Evolutionary conservation across 2,113 vertebrate species (phyloP).

Genomic region (Hoplias malabaricus): DNA sequence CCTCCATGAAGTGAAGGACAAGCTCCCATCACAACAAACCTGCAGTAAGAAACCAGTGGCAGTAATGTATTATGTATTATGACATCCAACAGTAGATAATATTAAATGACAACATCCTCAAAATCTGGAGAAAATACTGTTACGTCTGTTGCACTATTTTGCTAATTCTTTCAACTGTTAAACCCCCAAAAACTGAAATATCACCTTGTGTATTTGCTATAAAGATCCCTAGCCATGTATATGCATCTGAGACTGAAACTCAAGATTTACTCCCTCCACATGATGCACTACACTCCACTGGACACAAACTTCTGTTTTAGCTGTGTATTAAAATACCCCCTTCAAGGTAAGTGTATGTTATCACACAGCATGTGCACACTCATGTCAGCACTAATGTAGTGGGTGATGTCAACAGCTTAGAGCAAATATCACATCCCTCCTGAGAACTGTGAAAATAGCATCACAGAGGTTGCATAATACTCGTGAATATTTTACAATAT

Average conservation of each 20-base stretch:
- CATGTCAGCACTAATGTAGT: background rate
- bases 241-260: background rate
- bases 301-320: background rate
- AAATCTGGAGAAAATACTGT: too few species aligned
- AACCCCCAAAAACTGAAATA: background rate
- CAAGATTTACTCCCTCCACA: background rate
- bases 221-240: background rate
- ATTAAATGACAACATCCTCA: too few species aligned
- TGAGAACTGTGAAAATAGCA: background rate
- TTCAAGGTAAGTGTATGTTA: background rate
- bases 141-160: too few species aligned
- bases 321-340: background rate
- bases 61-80: too few species aligned
- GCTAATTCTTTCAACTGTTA: too few species aligned
- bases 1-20: too few species aligned
- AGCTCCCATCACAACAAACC: too few species aligned
- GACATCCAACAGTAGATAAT: too few species aligned
- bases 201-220: background rate
- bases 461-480: background rate
- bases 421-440: background rate
- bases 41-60: too few species aligned
- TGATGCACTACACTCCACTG: background rate
- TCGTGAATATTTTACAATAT: slow-evolving; percentile 2
- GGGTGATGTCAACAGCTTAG: background rate
- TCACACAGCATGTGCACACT: background rate